These are phyloP conservation scores for Drosophila engyochracea DNA, from an alignment of 2,888 invertebrate species.

Conservation along the genomic window DNA sequence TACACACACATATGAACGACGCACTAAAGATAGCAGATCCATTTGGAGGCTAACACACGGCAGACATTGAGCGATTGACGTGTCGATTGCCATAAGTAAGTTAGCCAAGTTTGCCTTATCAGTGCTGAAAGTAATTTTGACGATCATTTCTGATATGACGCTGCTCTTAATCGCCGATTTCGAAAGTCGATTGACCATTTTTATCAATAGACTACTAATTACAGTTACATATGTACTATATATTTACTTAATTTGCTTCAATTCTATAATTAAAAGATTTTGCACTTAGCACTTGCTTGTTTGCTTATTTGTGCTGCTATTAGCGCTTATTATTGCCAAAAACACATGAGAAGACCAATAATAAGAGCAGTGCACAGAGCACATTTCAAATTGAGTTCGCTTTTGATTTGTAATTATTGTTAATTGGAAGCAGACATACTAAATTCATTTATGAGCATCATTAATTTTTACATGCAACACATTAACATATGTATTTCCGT, in stretches of 20 bases:
- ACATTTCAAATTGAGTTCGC: conserved; percentile 40
- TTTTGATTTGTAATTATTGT: conserved; percentile 58
- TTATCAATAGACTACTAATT: conserved; percentile 6
- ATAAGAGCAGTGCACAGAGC: conserved; percentile 21
- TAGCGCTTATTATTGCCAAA: conserved; percentile 56
- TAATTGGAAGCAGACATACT: conserved; percentile 22
- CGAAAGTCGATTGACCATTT: conserved; percentile 17
- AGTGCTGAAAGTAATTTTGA: conserved; percentile 33
- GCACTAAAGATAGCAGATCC: conserved; percentile 52
- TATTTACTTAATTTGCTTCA: neutral
- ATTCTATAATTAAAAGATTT: neutral
- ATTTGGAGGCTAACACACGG: conserved; percentile 23
- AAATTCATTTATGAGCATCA: conserved; percentile 1
- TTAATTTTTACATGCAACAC: neutral
- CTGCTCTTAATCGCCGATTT: conserved; percentile 17
- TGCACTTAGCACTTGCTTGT: conserved; percentile 14
- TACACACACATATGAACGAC: neutral
- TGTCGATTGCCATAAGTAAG: conserved; percentile 9
- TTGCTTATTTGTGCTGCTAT: conserved; percentile 40
- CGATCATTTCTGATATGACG: conserved; percentile 19
- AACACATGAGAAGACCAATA: conserved; percentile 52
- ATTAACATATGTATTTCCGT: neutral
- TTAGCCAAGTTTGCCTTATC: conserved; percentile 44
- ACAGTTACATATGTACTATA: conserved; percentile 2
- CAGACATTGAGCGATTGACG: conserved; percentile 48